These are phyloP conservation scores for Kradibia gibbosae DNA, from an alignment of 1,140 invertebrate species.

Conservation along the genomic window DNA sequence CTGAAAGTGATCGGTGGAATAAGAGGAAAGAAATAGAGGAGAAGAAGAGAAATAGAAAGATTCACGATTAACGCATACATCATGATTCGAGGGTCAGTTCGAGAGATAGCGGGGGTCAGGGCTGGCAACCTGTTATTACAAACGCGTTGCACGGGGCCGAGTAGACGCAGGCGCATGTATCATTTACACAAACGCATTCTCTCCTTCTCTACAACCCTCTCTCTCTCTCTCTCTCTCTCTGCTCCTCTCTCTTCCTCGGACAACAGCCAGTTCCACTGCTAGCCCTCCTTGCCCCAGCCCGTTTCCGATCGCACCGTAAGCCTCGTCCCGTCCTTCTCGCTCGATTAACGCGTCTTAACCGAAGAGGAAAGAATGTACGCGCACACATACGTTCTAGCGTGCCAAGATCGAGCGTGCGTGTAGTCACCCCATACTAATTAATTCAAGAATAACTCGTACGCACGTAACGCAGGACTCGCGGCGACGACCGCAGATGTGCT, in stretches of 20 bases:
- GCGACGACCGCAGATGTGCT: neutral
- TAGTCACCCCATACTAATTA: slow-evolving; percentile 29
- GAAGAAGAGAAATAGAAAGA: slow-evolving; percentile 48
- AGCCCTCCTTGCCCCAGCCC: no score
- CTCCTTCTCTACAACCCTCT: neutral
- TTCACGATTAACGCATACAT: slow-evolving; percentile 64
- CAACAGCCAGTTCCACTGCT: no score
- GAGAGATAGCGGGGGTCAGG: slow-evolving; percentile 55
- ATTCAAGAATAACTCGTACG: slow-evolving; percentile 14
- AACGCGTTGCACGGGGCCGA: slow-evolving; percentile 50
- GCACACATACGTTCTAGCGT: neutral
- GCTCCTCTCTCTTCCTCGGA: neutral
- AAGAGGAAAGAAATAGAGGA: slow-evolving; percentile 40
- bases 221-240: neutral
- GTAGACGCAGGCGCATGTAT: slow-evolving; percentile 60
- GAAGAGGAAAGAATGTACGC: neutral
- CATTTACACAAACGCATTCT: slow-evolving; percentile 58
- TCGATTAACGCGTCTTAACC: slow-evolving; percentile 3
- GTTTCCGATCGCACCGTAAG: no score
- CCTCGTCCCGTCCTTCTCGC: neutral
- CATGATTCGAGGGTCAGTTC: slow-evolving; percentile 55
- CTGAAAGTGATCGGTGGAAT: slow-evolving; percentile 21
- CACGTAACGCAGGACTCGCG: neutral
- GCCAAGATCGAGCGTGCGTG: neutral
- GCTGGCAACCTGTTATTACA: slow-evolving; percentile 71